Evolutionary conservation across 2,888 invertebrate species (phyloP).

Genomic region (Arctia plantaginis): DNA sequence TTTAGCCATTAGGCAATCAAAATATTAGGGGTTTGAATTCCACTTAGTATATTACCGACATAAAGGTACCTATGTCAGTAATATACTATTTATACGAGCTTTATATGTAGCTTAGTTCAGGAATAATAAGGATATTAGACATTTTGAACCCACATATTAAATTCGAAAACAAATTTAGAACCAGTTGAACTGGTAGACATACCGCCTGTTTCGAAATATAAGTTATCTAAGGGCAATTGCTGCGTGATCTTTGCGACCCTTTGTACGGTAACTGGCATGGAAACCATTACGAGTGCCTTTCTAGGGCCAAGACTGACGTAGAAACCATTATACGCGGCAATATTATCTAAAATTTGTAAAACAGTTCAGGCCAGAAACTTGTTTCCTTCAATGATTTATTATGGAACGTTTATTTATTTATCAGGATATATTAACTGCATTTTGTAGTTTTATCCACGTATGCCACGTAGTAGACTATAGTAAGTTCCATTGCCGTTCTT

Average conservation of each 20-base stretch:
- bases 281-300: background rate
- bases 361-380: background rate
- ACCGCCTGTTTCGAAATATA: background rate
- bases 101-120: too few species aligned
- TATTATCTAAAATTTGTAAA: background rate
- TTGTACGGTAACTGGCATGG: background rate
- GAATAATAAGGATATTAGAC: too few species aligned
- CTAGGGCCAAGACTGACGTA: background rate
- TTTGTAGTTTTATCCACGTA: too few species aligned
- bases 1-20: too few species aligned
- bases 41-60: too few species aligned
- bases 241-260: background rate
- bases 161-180: background rate
- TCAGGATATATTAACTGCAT: background rate
- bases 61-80: too few species aligned
- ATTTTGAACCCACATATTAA: too few species aligned
- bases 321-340: background rate
- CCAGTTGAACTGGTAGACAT: background rate
- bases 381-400: background rate
- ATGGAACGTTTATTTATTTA: background rate
- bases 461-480: too few species aligned
- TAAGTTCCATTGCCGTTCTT: too few species aligned
- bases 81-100: too few species aligned
- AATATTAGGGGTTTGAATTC: too few species aligned
- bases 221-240: background rate